Evolutionary conservation across 1,140 invertebrate genomes (phyloP), one percentile per base, ranked within the genome.

Genomic region (Plodia interpunctella): DNA sequence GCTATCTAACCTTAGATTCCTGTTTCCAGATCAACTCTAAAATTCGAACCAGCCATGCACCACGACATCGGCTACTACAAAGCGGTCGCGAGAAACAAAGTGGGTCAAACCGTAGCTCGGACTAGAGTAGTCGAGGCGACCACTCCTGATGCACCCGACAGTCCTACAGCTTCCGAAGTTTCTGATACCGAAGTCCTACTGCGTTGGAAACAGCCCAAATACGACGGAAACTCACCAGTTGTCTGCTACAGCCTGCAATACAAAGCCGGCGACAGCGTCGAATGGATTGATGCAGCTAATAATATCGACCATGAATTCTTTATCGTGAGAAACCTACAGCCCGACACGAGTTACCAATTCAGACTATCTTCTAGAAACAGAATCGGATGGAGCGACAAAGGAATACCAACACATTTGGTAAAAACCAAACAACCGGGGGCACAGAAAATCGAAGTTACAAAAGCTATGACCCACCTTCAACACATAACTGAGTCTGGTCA

Each of bases 221-320:
- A 94, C 70, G 95, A 96, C 72, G 96, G 96, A 4, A 95, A 97
- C 75, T 94, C 96, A 0, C 91, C 95, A 0, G 94, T 97, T 5
- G 70, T 96, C 6, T 97, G 95, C 71, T 98, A 98, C 81, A 93
- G 92, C 65, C 89, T 98, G 3, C 96, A 98, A 79, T 94, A 93
- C 70, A 95, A 96, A 76, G 90, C 92, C 66, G 92, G 92, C 38
- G 95, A 95, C 74, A 94, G 93, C 18, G 91, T 94, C 18, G 93
- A 96, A 19, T 99, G 98, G 98, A 93, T 91, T n/a, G 93, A 94
- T 15, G 92, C 96, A 2, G 94, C 94, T 4, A 94, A 94, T 59
- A 97, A 97, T 69, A 97, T 99, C 51, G 96, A 97, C 77, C 97
- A 99, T 73, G 98, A 99, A 80, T 98, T 97, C 83, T 98, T 94